Evolutionary conservation across 2,888 invertebrate genomes (phyloP).

Genomic region (Adineta ricciae): DNA sequence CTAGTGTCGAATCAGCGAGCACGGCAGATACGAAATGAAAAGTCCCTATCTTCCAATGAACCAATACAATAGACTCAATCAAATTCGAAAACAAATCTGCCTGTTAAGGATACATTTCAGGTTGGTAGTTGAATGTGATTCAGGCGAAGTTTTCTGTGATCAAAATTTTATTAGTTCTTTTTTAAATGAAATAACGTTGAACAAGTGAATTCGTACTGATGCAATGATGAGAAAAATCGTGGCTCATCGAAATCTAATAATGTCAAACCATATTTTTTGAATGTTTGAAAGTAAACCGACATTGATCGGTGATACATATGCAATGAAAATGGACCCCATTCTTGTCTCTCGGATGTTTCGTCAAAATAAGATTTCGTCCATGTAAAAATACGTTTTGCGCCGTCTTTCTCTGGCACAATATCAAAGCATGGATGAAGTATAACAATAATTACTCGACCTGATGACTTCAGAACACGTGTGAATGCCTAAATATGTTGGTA

Average conservation of each 20-base stretch:
- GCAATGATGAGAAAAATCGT: not conserved
- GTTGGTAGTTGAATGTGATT: too few relatives aligned
- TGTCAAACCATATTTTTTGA: not conserved
- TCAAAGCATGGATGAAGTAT: constrained; percentile 18
- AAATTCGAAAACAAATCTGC: too few relatives aligned
- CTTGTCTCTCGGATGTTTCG: not conserved
- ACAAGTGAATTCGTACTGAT: constrained; percentile 14
- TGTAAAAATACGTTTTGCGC: not conserved
- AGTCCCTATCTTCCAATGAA: too few relatives aligned
- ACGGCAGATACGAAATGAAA: too few relatives aligned
- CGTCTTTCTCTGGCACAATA: not conserved
- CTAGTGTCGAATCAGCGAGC: too few relatives aligned
- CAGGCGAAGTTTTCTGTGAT: too few relatives aligned
- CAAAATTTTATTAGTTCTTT: not conserved
- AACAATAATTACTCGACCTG: not conserved
- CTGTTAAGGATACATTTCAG: too few relatives aligned
- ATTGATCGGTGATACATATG: not conserved
- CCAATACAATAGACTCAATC: too few relatives aligned
- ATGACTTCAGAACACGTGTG: not conserved
- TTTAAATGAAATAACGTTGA: not conserved
- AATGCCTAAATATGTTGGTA: not conserved
- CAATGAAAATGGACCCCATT: not conserved
- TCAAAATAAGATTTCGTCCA: constrained; percentile 1
- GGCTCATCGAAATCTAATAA: not conserved
- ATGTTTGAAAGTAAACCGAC: not conserved